Evolutionary conservation across 2,888 invertebrate genomes (phyloP).

Genomic region (Scaptomyza caliginosa): DNA sequence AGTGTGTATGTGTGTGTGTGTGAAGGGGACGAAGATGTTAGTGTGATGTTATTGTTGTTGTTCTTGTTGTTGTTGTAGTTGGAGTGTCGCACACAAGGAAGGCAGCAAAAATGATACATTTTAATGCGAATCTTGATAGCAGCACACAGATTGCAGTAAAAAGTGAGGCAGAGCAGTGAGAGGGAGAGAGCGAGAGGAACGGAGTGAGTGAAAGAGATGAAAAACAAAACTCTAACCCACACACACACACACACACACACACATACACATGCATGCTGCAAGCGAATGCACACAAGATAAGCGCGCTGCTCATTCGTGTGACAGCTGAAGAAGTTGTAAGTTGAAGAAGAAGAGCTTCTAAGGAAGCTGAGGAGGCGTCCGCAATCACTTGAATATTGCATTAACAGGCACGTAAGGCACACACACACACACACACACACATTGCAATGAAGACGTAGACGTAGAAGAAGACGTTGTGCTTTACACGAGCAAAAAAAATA

Average conservation of each 20-base stretch:
- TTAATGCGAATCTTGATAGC: slow-evolving; percentile 83
- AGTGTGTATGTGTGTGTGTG: slow-evolving; percentile 8
- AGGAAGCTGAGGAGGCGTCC: slow-evolving; percentile 46
- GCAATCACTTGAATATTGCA: slow-evolving; percentile 83
- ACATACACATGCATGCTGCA: slow-evolving; percentile 43
- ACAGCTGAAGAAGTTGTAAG: slow-evolving; percentile 75
- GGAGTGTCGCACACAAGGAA: slow-evolving; percentile 51
- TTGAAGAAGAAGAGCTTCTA: slow-evolving; percentile 22
- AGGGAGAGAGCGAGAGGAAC: not conserved
- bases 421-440: slow-evolving; percentile 23
- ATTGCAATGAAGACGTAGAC: slow-evolving; percentile 69
- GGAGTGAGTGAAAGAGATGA: slow-evolving; percentile 26
- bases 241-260: slow-evolving; percentile 45
- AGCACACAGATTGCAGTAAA: slow-evolving; percentile 78
- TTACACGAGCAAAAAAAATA: slow-evolving; percentile 41
- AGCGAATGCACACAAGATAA: slow-evolving; percentile 67
- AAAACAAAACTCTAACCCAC: slow-evolving; percentile 75
- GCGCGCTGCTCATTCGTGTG: slow-evolving; percentile 75
- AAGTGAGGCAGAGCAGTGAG: slow-evolving; percentile 20
- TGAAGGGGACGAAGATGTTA: slow-evolving; percentile 2
- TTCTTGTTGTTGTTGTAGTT: slow-evolving; percentile 58
- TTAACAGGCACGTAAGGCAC: slow-evolving; percentile 75
- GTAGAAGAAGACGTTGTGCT: slow-evolving; percentile 17
- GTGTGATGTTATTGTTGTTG: slow-evolving; percentile 44
- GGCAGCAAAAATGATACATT: slow-evolving; percentile 82